Conservation (phyloP, 1,140 invertebrate species). For the Anthonomus grandis region DNA sequence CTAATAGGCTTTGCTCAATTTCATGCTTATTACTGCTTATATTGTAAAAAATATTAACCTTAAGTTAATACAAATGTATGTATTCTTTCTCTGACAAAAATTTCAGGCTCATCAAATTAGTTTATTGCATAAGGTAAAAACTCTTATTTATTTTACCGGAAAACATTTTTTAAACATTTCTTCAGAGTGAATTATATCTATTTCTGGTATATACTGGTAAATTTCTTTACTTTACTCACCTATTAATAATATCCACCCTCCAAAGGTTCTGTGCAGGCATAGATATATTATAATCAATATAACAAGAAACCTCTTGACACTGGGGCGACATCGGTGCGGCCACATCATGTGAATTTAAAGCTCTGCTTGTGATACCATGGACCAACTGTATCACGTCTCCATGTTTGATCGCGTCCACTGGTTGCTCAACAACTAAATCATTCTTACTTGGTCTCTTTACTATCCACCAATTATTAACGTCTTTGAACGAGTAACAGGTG, state of each 20-base stretch:
- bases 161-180: no score
- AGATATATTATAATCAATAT: conserved; percentile 96
- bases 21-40: no score
- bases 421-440: conserved; percentile 75
- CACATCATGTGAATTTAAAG: conserved; percentile 93
- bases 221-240: no score
- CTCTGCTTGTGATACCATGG: conserved; percentile 88
- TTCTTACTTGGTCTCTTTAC: conserved; percentile 81
- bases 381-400: conserved; percentile 91
- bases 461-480: conserved; percentile 99
- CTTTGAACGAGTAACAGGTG: conserved; percentile 96
- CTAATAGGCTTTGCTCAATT: no score
- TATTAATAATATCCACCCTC: conserved; percentile 85
- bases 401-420: conserved; percentile 77
- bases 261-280: conserved; percentile 93
- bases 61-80: no score
- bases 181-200: no score
- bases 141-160: no score
- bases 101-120: no score
- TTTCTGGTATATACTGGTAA: no score
- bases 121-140: no score
- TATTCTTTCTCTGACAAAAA: no score
- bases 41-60: no score
- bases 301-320: conserved; percentile 92
- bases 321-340: conserved; percentile 93